Evolutionary conservation across 2,113 vertebrate species (phyloP), one percentile per base, ranked within the genome.

Genomic region (Ophthalmolycus amberensis): DNA sequence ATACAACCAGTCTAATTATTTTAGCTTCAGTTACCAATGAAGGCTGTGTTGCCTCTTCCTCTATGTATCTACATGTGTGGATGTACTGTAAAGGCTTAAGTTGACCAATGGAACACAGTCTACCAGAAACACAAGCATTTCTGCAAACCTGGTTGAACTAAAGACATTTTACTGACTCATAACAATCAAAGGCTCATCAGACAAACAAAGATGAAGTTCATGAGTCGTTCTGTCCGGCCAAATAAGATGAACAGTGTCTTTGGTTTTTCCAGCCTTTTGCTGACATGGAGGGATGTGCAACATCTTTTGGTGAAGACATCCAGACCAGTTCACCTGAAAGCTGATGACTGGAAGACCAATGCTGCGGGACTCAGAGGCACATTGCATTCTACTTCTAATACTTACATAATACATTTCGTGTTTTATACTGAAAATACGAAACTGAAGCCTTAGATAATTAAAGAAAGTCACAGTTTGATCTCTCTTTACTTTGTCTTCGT

Each of bases 251-350:
- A 15, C 27, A 2, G 11, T 77, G 29, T 80, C 7, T 70, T 68
- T 66, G 92, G 63, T 88, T 75, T 0, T 91, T 93, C 76, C 92
- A 99, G 97, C 88, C 94, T 94, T 71, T 88, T 96, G 80, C 90
- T 99, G 60, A 97, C 96, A 60, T 99, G 97, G 97, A 96, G 97
- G 56, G 97, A 99, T 0, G 96, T 99, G 8, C 97, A 99, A 66
- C 97, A 99, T 79, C 92, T 99, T 59, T 88, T 99, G 40, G 97
- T 98, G 59, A 97, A 95, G 92, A 99, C 97, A 0, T 98, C 96
- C 0, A 94, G 97, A 85, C 96, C 96, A 0, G 94, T 96, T 7
- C 97, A 99, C 82, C 95, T 99, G 80, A 95, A 96, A 87, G 97
- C 97, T 0, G 94, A 88, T 0, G 97, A 99, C 94, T 99, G 97